A percentile compares a stretch with the other conserved stretches of the same genome.
These are phyloP conservation scores for Idris sp. DNA, from an alignment of 1,140 invertebrate genomes.

Conservation along the genomic window DNA sequence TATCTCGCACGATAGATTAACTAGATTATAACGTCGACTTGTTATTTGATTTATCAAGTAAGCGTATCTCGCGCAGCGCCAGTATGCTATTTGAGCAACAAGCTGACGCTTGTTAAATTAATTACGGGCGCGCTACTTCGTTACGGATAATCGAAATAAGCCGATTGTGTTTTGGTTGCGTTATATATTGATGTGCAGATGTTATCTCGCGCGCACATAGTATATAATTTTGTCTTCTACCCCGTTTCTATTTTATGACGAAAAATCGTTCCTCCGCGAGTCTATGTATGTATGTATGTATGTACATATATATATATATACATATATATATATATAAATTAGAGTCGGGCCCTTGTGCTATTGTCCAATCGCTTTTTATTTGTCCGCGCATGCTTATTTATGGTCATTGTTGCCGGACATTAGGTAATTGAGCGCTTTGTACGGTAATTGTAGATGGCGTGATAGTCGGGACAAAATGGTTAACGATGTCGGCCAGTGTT, in stretches of 20 bases:
- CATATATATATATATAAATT: constrained; percentile 19
- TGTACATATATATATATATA: too few relatives aligned
- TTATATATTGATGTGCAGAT: constrained; percentile 26
- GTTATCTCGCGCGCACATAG: constrained; percentile 27
- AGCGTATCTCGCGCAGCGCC: constrained; percentile 63
- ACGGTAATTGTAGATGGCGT: constrained; percentile 51
- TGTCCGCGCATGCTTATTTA: constrained; percentile 40
- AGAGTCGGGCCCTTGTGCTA: constrained; percentile 30
- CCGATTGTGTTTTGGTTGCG: constrained; percentile 51
- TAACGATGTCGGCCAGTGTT: constrained; percentile 34
- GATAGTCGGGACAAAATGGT: constrained; percentile 47
- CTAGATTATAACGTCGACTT: constrained; percentile 71
- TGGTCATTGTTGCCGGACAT: constrained; percentile 48
- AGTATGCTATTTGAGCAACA: constrained; percentile 52
- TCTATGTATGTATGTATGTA: too few relatives aligned
- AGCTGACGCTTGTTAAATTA: constrained; percentile 61
- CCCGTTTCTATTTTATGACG: constrained; percentile 48
- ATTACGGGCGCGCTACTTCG: constrained; percentile 51
- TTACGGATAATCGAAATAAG: constrained; percentile 57
- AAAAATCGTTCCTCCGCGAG: constrained; percentile 29
- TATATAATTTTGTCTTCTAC: constrained; percentile 46
- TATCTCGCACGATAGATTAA: constrained; percentile 71
- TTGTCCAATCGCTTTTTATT: constrained; percentile 4
- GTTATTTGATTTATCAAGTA: constrained; percentile 73
- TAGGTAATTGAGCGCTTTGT: constrained; percentile 56